Percentiles rank a stretch among this genome's conserved stretches.
Evolutionary conservation across 2,113 vertebrate genomes (phyloP).

Genomic region (Coturnix japonica): DNA sequence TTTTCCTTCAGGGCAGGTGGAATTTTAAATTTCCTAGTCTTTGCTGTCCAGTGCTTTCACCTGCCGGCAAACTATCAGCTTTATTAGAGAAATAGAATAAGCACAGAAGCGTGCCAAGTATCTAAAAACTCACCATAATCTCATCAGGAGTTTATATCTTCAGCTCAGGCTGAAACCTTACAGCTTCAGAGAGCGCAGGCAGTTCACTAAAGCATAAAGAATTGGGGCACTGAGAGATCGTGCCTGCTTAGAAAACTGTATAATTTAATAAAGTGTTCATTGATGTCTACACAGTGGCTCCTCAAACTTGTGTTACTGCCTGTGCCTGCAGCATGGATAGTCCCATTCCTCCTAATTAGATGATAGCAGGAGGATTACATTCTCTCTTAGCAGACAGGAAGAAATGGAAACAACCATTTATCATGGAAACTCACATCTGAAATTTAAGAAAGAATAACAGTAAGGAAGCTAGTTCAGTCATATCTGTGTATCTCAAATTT

Average conservation of each 20-base stretch:
- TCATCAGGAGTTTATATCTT: conserved; percentile 58
- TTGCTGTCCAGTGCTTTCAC: conserved; percentile 21
- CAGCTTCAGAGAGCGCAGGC: conserved; percentile 55
- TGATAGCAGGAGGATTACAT: conserved; percentile 55
- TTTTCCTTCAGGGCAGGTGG: conserved; percentile 18
- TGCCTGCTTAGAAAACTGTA: conserved; percentile 70
- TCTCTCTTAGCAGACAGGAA: conserved; percentile 58
- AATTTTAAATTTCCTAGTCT: conserved; percentile 19
- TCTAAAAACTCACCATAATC: conserved; percentile 61
- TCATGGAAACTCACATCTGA: neutral
- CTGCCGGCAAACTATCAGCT: conserved; percentile 38
- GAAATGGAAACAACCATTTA: conserved; percentile 4
- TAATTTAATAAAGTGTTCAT: conserved; percentile 80
- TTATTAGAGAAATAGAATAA: conserved; percentile 58
- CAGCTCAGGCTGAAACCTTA: conserved; percentile 60
- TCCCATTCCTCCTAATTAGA: conserved; percentile 73
- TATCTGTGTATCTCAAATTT: neutral
- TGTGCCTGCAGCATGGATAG: conserved; percentile 64
- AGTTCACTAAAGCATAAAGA: conserved; percentile 63
- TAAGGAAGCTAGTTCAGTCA: neutral
- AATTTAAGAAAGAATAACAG: neutral
- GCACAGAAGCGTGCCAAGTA: conserved; percentile 27
- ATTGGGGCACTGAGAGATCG: conserved; percentile 50
- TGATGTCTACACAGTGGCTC: conserved; percentile 67
- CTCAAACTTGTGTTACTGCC: conserved; percentile 64